phyloP scores from a whole-genome alignment of 2,888 invertebrate species.

The Cantharis rustica region DNA sequence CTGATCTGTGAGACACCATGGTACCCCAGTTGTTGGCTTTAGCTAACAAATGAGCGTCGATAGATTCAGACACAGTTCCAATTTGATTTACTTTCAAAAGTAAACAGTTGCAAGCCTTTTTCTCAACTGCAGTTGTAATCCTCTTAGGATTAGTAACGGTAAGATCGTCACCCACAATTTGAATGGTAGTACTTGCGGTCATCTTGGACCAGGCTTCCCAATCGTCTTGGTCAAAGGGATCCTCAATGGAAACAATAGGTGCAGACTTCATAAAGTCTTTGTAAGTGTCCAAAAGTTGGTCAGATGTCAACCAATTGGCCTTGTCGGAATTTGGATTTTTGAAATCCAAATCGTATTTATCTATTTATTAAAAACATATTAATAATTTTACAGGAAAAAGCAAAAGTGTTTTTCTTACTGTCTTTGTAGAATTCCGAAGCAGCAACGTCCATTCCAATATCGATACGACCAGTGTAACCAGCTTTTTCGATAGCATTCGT shows the following conservation, averaged over 20 bases:
- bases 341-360: slow-evolving; percentile 92
- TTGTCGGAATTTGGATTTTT: slow-evolving; percentile 93
- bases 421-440: slow-evolving; percentile 96
- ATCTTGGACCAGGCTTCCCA: slow-evolving; percentile 93
- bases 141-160: slow-evolving; percentile 94
- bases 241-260: slow-evolving; percentile 95
- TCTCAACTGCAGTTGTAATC: slow-evolving; percentile 91
- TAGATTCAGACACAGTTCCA: slow-evolving; percentile 96
- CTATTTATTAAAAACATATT: slow-evolving; percentile 26
- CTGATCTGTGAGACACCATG: slow-evolving; percentile 98
- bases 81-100: slow-evolving; percentile 98
- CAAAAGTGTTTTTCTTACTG: slow-evolving; percentile 44
- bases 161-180: slow-evolving; percentile 95
- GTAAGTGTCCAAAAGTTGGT: slow-evolving; percentile 85
- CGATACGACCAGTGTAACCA: slow-evolving; percentile 95
- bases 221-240: slow-evolving; percentile 99
- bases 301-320: slow-evolving; percentile 77
- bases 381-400: not conserved
- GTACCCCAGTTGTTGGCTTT: slow-evolving; percentile 96
- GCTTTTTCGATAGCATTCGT: slow-evolving; percentile 90
- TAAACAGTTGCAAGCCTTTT: slow-evolving; percentile 97
- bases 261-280: slow-evolving; percentile 89
- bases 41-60: slow-evolving; percentile 87
- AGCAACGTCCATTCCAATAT: slow-evolving; percentile 99
- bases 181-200: slow-evolving; percentile 77